Percentiles rank a stretch among this genome's conserved stretches.
phyloP scores from a whole-genome alignment of 2,113 vertebrate species.

The Grammomys dolichurus region DNA sequence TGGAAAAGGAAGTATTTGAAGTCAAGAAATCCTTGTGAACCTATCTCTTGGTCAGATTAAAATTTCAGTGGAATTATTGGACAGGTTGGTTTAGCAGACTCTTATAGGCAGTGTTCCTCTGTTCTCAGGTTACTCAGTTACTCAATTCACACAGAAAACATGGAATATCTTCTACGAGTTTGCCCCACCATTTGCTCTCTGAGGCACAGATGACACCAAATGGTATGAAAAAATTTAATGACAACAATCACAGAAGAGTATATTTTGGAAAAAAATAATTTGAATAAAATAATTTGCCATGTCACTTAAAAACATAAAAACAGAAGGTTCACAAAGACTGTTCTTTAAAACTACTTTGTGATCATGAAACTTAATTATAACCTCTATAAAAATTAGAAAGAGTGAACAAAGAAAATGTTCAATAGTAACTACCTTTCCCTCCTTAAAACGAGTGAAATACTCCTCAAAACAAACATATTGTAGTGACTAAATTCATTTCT shows the following conservation, averaged over 20 bases:
- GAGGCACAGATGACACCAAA: conserved; percentile 96
- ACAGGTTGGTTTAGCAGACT: conserved; percentile 94
- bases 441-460: conserved; percentile 34
- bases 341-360: conserved; percentile 65
- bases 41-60: conserved; percentile 94
- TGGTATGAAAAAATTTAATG: conserved; percentile 80
- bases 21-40: conserved; percentile 89
- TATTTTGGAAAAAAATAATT: not conserved
- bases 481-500: not conserved
- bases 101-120: conserved; percentile 93
- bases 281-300: not conserved
- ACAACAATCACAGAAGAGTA: not conserved
- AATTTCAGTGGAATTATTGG: conserved; percentile 95
- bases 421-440: not conserved
- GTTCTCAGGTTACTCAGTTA: conserved; percentile 93
- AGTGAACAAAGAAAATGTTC: conserved; percentile 64
- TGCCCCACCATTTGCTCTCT: conserved; percentile 94
- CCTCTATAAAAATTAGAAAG: conserved; percentile 83
- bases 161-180: conserved; percentile 97
- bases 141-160: conserved; percentile 96
- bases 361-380: conserved; percentile 82
- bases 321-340: conserved; percentile 58
- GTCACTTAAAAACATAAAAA: conserved; percentile 55
- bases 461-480: conserved; percentile 50
- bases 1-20: conserved; percentile 94